These are phyloP conservation scores for Embidobia sp. DNA, from an alignment of 2,888 invertebrate species.

Conservation along the genomic window DNA sequence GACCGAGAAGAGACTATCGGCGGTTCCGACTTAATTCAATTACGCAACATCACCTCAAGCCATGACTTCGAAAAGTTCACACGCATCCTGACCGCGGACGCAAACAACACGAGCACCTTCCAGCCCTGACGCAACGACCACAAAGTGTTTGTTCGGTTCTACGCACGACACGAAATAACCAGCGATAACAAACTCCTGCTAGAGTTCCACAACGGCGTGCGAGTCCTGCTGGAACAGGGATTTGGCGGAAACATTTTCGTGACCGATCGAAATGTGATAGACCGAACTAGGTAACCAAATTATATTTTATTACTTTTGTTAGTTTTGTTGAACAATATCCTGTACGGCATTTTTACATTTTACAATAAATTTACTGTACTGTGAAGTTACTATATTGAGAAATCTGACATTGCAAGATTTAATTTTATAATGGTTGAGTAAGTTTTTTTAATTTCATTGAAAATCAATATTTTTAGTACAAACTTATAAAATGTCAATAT, in stretches of 20 bases:
- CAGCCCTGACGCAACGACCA: constrained; percentile 68
- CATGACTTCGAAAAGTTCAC: constrained; percentile 72
- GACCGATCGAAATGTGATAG: constrained; percentile 26
- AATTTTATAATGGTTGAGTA: too few relatives aligned
- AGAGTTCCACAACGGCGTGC: constrained; percentile 73
- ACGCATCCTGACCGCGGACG: constrained; percentile 68
- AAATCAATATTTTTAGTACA: too few relatives aligned
- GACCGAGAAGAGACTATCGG: constrained; percentile 72
- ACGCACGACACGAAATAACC: constrained; percentile 70
- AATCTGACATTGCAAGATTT: too few relatives aligned
- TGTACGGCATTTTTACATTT: too few relatives aligned
- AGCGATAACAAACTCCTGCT: constrained; percentile 72
- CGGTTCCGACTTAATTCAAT: constrained; percentile 64
- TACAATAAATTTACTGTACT: too few relatives aligned
- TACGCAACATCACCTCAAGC: constrained; percentile 69
- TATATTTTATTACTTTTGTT: too few relatives aligned
- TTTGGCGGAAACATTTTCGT: constrained; percentile 68
- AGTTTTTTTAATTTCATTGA: too few relatives aligned
- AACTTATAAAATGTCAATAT: too few relatives aligned
- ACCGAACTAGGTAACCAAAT: constrained; percentile 19
- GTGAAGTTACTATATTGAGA: too few relatives aligned
- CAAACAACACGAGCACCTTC: constrained; percentile 67
- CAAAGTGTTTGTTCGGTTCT: constrained; percentile 72
- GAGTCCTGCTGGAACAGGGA: constrained; percentile 72
- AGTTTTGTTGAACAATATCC: too few relatives aligned